Evolutionary conservation across 1,140 invertebrate species (phyloP), one percentile per base, ranked within the genome.

Genomic region (Tyrophagus putrescentiae): DNA sequence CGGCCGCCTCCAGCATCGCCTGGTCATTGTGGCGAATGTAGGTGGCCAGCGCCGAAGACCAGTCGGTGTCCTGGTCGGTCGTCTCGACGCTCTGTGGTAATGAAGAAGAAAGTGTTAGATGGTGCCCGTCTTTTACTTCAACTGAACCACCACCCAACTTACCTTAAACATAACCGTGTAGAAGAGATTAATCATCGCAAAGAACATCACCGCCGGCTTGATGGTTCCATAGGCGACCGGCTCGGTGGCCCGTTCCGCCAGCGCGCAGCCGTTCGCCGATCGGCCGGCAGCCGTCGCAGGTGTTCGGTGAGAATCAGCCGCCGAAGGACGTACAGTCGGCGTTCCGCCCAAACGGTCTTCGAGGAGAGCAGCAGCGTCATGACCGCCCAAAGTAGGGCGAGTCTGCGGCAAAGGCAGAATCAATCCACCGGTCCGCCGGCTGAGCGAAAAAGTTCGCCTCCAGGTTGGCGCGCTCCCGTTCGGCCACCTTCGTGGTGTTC

Each of bases 11-110:
- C 11, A 91, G 74, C 69, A 95, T 76, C 11, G 78, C 75, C 71
- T 90, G 87, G 75, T 97, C 94, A 75, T 92, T 94, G 68, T 89
- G 83, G 4, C 93, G 80, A 67, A 97, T 89, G 69, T 87, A 94
- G 69, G 93, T 88, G 28, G 91, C 92, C 60, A 97, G 74, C 62
- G 82, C 80, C 4, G 81, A 78, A 4, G 88, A 81, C 92, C 92
- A 97, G 63, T 86, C 82, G 57, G 85, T 41, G 36, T 34, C 56
- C 3, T 36, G 28, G 18, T 65, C 83, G 60, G 53, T 65, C 4
- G 65, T 61, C 18, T 78, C 78, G 39, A 57, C 36, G 42, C 61
- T 61, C 45, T 60, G 41, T n/a, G n/a, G n/a, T n/a, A n/a, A n/a
- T 27, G 16, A 42, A 29, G 29, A 23, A 57, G 34, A 25, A 53